These are phyloP conservation scores for Drosophila nebulosa DNA, from an alignment of 1,140 invertebrate species.

Conservation along the genomic window DNA sequence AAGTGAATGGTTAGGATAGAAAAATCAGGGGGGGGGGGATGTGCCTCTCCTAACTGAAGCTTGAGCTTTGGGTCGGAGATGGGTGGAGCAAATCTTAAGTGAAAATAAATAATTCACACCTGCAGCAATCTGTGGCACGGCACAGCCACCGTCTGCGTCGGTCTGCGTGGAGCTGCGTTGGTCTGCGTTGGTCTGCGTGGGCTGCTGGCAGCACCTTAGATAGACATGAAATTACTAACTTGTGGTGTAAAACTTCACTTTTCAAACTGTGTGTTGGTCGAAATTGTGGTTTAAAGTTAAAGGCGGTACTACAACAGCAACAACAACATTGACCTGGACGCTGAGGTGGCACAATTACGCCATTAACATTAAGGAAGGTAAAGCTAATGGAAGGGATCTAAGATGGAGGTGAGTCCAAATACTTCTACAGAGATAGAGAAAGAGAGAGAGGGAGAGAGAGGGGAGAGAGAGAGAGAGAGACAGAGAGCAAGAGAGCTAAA, in stretches of 20 bases:
- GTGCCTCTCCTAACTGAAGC: no score
- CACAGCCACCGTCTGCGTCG: conserved; percentile 8
- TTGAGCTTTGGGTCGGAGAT: no score
- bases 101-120: conserved; percentile 81
- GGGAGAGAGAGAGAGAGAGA: conserved; percentile 8
- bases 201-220: conserved; percentile 18
- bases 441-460: conserved; percentile 3
- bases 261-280: conserved; percentile 56
- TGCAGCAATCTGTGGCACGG: conserved; percentile 59
- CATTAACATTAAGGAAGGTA: conserved; percentile 41
- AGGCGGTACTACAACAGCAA: conserved; percentile 27
- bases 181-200: neutral
- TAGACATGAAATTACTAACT: conserved; percentile 62
- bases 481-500: conserved; percentile 23
- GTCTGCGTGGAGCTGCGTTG: no score
- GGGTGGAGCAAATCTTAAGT: conserved; percentile 67
- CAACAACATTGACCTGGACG: conserved; percentile 43
- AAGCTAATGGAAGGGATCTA: conserved; percentile 1
- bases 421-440: conserved; percentile 19
- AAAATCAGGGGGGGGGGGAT: neutral
- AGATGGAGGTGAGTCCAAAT: conserved; percentile 17
- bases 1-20: conserved; percentile 15
- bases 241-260: conserved; percentile 67
- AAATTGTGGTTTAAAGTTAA: conserved; percentile 73
- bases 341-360: conserved; percentile 53